Conservation (phyloP, 2,797 vertebrate genomes). For the Oophaga sylvatica region DNA sequence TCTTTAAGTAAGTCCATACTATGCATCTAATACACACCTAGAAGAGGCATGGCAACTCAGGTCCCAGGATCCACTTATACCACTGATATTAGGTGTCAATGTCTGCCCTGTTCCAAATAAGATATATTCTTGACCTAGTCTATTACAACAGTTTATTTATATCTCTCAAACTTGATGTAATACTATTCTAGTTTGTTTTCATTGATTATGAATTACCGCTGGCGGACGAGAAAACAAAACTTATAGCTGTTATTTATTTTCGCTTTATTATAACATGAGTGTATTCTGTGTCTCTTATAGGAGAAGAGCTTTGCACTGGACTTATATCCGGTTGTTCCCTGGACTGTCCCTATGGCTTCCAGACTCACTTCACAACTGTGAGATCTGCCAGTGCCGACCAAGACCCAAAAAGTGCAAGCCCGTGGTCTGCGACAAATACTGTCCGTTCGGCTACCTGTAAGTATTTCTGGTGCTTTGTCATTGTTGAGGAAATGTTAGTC, state of each 20-base stretch:
- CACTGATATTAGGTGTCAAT: neutral
- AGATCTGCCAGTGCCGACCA: constrained; percentile 83
- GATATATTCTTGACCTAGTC: neutral
- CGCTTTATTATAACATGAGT: neutral
- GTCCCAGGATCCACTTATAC: neutral
- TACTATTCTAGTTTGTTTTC: neutral
- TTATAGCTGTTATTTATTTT: neutral
- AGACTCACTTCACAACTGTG: constrained; percentile 82
- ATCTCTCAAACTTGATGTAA: neutral
- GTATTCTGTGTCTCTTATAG: constrained; percentile 67
- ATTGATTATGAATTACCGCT: neutral
- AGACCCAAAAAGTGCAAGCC: constrained; percentile 86
- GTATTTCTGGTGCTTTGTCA: constrained; percentile 68
- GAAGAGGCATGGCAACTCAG: too few species aligned
- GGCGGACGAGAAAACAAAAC: neutral
- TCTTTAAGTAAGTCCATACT: too few species aligned
- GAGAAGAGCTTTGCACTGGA: constrained; percentile 79
- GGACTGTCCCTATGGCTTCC: constrained; percentile 83
- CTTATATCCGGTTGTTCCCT: constrained; percentile 79
- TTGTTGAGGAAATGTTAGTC: constrained; percentile 42
- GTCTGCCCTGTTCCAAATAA: neutral
- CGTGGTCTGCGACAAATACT: constrained; percentile 82
- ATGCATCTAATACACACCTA: too few species aligned
- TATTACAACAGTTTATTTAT: neutral
- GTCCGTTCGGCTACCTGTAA: constrained; percentile 87